Conservation (phyloP, 64 coral and sea anemone genomes). For the Stichodactyla mertensii region DNA sequence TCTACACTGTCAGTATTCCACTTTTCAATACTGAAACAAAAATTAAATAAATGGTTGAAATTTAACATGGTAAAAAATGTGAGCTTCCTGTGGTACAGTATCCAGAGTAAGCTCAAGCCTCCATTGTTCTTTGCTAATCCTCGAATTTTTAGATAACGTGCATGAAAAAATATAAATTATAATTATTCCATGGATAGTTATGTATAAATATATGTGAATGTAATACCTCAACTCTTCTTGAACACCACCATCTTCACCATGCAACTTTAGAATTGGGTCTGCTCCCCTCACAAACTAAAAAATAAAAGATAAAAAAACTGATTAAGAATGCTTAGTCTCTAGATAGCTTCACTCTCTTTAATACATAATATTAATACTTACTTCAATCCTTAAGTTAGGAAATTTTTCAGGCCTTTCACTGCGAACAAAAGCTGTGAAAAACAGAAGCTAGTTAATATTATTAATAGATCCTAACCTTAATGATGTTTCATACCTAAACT, state of each 20-base stretch:
- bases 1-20: slow-evolving; percentile 99
- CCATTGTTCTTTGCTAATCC: neutral
- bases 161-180: neutral
- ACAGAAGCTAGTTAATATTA: neutral
- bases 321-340: too few relatives aligned
- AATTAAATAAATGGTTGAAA: neutral
- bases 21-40: slow-evolving; percentile 91
- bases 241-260: slow-evolving; percentile 73
- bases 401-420: slow-evolving; percentile 92
- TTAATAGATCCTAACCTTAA: too few relatives aligned
- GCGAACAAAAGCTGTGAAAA: slow-evolving; percentile 89
- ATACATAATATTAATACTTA: slow-evolving; percentile 36
- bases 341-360: neutral
- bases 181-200: too few relatives aligned
- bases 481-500: too few relatives aligned
- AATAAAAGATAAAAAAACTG: neutral
- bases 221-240: slow-evolving; percentile 87
- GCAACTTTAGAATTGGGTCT: slow-evolving; percentile 91
- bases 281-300: slow-evolving; percentile 91
- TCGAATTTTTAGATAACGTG: too few relatives aligned
- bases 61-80: neutral
- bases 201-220: neutral
- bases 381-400: slow-evolving; percentile 86
- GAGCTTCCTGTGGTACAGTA: neutral
- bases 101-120: neutral